These are phyloP conservation scores for Pipa parva DNA, from an alignment of 2,113 vertebrate species.

Conservation along the genomic window DNA sequence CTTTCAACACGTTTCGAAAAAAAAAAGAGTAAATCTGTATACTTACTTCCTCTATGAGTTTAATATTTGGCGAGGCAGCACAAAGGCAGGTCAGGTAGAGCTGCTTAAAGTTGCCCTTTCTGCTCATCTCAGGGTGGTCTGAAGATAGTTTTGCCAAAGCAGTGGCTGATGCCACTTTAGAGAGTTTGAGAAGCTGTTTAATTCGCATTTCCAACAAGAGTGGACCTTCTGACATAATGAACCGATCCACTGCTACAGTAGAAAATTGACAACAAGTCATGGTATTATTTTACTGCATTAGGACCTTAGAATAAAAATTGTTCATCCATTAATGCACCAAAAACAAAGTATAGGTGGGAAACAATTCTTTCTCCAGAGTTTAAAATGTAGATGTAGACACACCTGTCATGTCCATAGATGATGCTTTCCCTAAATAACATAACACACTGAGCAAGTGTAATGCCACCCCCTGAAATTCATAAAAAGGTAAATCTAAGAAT, in stretches of 20 bases:
- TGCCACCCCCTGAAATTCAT: too few species aligned
- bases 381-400: too few species aligned
- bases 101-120: constrained; percentile 84
- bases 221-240: constrained; percentile 80
- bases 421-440: too few species aligned
- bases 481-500: too few species aligned
- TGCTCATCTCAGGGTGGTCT: constrained; percentile 75
- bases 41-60: constrained; percentile 88
- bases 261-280: neutral
- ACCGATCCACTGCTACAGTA: constrained; percentile 74
- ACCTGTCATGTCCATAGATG: too few species aligned
- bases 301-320: too few species aligned
- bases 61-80: constrained; percentile 77
- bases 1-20: too few species aligned
- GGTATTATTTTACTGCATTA: neutral
- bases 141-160: constrained; percentile 83
- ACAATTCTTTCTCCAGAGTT: too few species aligned
- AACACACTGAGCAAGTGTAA: too few species aligned
- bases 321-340: too few species aligned
- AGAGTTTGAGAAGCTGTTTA: constrained; percentile 89
- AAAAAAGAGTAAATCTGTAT: constrained; percentile 24
- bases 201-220: constrained; percentile 88
- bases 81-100: constrained; percentile 91
- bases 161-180: constrained; percentile 73
- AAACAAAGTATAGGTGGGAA: too few species aligned